Conservation (phyloP, 1,140 invertebrate species). For the Tetragnatha versicolor region DNA sequence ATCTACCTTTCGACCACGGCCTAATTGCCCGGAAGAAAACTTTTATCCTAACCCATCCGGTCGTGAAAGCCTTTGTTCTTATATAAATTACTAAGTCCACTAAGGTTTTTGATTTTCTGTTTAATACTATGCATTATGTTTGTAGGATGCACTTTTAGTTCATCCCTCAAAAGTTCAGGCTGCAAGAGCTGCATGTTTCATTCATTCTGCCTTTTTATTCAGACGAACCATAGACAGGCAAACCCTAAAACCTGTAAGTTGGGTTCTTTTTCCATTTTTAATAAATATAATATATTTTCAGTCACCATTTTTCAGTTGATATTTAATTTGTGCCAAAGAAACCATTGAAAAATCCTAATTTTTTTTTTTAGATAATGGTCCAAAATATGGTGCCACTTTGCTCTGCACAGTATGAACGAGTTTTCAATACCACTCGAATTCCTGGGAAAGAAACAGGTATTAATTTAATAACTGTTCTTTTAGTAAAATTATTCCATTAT, state of each 20-base stretch:
- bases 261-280: too few relatives aligned
- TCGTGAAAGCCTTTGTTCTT: too few relatives aligned
- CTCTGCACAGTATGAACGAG: slow-evolving; percentile 96
- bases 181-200: slow-evolving; percentile 88
- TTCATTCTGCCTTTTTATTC: slow-evolving; percentile 84
- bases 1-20: too few relatives aligned
- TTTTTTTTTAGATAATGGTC: slow-evolving; percentile 75
- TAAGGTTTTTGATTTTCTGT: not conserved
- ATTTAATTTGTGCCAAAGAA: too few relatives aligned
- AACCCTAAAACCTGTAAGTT: slow-evolving; percentile 87
- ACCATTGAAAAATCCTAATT: too few relatives aligned
- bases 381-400: slow-evolving; percentile 94
- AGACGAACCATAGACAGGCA: slow-evolving; percentile 89
- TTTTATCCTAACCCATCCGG: too few relatives aligned
- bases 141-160: slow-evolving; percentile 82
- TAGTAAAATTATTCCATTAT: not conserved
- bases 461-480: not conserved
- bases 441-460: slow-evolving; percentile 91
- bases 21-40: too few relatives aligned
- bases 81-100: too few relatives aligned
- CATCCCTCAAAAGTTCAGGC: slow-evolving; percentile 83
- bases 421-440: slow-evolving; percentile 95
- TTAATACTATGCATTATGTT: too few relatives aligned
- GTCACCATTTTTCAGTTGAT: not conserved
- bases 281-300: not conserved